Base-by-base conservation (phyloP, 1,140 invertebrate genomes). In the Leptinotarsa texana region DNA sequence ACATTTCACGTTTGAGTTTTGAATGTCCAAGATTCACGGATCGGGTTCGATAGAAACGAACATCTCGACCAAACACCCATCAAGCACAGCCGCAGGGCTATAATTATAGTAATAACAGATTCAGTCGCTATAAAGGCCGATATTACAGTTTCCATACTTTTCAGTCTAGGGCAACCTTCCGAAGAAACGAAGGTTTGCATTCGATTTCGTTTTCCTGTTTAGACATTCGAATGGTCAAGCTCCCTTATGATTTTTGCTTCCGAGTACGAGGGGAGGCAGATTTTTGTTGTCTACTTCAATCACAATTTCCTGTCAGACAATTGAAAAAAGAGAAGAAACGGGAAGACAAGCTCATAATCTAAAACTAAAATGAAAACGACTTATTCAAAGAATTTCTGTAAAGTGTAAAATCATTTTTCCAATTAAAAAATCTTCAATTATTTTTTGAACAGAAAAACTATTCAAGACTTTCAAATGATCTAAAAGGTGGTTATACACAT, bases 61-160 rank as follows among this genome's bases (percentile, higher is more conserved):
- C 21, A 33, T 57, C 24, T 24, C 69, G 49, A 51, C 22, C 74
- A 75, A 77, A 81, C 75, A 74, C 75, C 77, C 79, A 80, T 76
- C 75, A 72, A 79, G 76, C 69, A 75, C 68, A 73, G 77, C 78
- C 80, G 63, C 21, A 42, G 76, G 78, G 80, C 76, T 79, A 77
- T 82, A 82, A 82, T 82, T 82, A 82, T 82, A 79, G 74, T 82
- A 82, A 82, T 82, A 80, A 80, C 78, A 82, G 80, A 82, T 82
- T 78, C 77, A 80, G 73, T 77, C 75, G 73, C 77, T 79, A 79
- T 80, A 80, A 81, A 79, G 74, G 71, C 77, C 75, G 78, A 79
- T 81, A 80, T 80, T 79, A 78, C 79, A 78, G 79, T 81, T 81
- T 81, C 79, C 77, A 77, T 80, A 77, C 74, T 77, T 77, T 67